Conservation (phyloP, 2,113 vertebrate genomes). For the Takifugu flavidus region DNA sequence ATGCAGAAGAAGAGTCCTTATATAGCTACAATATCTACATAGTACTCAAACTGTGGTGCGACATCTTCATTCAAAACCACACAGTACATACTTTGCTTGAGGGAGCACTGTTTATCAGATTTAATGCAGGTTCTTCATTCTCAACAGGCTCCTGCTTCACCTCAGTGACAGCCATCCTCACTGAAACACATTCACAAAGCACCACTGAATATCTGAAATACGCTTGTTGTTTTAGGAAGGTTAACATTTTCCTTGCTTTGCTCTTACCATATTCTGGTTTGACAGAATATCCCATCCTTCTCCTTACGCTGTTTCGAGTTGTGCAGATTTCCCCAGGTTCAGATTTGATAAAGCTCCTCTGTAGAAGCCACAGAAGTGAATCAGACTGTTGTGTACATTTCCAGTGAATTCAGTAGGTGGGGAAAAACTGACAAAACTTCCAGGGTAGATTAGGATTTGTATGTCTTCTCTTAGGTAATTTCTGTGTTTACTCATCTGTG, state of each 20-base stretch:
- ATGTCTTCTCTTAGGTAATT: neutral
- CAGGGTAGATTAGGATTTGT: neutral
- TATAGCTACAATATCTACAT: neutral
- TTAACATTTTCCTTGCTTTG: neutral
- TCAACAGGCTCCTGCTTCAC: conserved; percentile 77
- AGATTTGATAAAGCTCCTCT: conserved; percentile 77
- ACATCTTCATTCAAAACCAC: neutral
- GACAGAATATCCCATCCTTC: conserved; percentile 84
- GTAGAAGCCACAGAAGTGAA: neutral
- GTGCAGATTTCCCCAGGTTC: conserved; percentile 79
- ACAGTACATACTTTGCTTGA: conserved; percentile 70
- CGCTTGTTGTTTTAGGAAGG: neutral
- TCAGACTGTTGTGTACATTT: neutral
- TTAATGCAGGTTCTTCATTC: conserved; percentile 72
- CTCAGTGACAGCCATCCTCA: conserved; percentile 71
- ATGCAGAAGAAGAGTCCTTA: neutral
- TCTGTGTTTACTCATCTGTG: neutral
- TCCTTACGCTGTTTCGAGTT: conserved; percentile 84
- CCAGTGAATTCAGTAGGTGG: neutral
- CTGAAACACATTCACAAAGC: conserved; percentile 63
- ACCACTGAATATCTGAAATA: conserved; percentile 10
- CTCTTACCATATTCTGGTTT: conserved; percentile 83
- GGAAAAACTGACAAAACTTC: too few species aligned
- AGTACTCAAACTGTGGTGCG: neutral
- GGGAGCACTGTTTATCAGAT: conserved; percentile 71